Conservation (phyloP, 2,113 vertebrate species). For the Excalfactoria chinensis region DNA sequence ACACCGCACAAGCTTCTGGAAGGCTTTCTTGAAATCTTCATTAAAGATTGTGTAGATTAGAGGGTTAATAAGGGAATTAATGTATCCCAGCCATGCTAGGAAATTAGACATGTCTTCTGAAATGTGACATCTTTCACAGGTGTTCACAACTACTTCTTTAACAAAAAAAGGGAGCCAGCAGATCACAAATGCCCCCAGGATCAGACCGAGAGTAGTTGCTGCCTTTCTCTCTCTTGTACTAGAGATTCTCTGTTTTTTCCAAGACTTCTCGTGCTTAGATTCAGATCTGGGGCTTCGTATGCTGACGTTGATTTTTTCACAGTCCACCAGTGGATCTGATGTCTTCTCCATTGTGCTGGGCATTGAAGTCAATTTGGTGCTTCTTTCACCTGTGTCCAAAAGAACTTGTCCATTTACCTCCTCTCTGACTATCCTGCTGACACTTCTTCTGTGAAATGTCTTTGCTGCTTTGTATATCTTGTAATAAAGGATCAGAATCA, state of each 20-base stretch:
- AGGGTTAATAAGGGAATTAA: conserved; percentile 98
- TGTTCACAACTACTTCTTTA: conserved; percentile 95
- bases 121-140: conserved; percentile 87
- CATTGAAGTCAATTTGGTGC: conserved; percentile 79
- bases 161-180: conserved; percentile 99
- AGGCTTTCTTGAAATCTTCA: conserved; percentile 99
- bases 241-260: conserved; percentile 91
- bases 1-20: conserved; percentile 93
- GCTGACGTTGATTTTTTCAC: conserved; percentile 80
- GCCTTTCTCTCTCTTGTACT: conserved; percentile 92
- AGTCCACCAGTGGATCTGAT: conserved; percentile 90
- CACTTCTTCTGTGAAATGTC: conserved; percentile 90
- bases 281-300: conserved; percentile 80
- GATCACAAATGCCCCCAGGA: conserved; percentile 95
- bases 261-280: conserved; percentile 83
- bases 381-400: conserved; percentile 84
- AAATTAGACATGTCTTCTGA: conserved; percentile 93
- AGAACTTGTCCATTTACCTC: conserved; percentile 90
- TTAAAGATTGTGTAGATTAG: conserved; percentile 99
- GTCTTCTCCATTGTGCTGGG: conserved; percentile 87
- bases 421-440: conserved; percentile 86
- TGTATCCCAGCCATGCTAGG: conserved; percentile 95
- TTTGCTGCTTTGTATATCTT: conserved; percentile 98
- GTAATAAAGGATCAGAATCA: conserved; percentile 98
- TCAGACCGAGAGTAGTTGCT: conserved; percentile 93